Percentiles rank a stretch among this genome's conserved stretches.
Evolutionary conservation across 1,140 invertebrate species (phyloP).

Genomic region (Aphelinus atriplicis): DNA sequence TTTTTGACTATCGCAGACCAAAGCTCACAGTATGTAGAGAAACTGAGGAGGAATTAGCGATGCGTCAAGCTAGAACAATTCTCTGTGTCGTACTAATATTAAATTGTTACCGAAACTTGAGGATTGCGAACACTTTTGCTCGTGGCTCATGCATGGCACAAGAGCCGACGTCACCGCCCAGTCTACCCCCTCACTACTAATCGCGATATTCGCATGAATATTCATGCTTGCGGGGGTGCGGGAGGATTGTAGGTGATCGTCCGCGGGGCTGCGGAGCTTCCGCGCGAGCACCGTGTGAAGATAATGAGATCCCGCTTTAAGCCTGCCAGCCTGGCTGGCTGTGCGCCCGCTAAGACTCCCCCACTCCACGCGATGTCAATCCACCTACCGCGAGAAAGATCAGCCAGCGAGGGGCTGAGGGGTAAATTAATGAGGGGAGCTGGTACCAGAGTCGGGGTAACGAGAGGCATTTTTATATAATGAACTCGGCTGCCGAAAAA

Average conservation of each 20-base stretch:
- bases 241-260: slow-evolving; percentile 27
- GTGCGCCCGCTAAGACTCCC: slow-evolving; percentile 41
- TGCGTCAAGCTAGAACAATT: too few relatives aligned
- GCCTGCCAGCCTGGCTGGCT: slow-evolving; percentile 38
- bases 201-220: slow-evolving; percentile 42
- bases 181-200: not conserved
- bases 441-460: slow-evolving; percentile 36
- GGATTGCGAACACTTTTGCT: too few relatives aligned
- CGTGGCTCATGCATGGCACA: too few relatives aligned
- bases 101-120: too few relatives aligned
- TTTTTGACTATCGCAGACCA: too few relatives aligned
- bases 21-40: too few relatives aligned
- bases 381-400: slow-evolving; percentile 27
- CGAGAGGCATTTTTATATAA: slow-evolving; percentile 52
- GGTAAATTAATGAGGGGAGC: slow-evolving; percentile 48
- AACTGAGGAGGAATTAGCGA: too few relatives aligned
- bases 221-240: slow-evolving; percentile 10
- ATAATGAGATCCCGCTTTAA: slow-evolving; percentile 53
- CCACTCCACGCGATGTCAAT: slow-evolving; percentile 17
- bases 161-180: too few relatives aligned
- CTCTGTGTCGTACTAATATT: too few relatives aligned
- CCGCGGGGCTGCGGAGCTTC: slow-evolving; percentile 47
- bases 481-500: slow-evolving; percentile 47
- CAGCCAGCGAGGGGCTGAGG: slow-evolving; percentile 39
- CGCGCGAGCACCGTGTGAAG: slow-evolving; percentile 49